phyloP scores from a whole-genome alignment of 2,113 vertebrate species.

The Coptodon rendalli region DNA sequence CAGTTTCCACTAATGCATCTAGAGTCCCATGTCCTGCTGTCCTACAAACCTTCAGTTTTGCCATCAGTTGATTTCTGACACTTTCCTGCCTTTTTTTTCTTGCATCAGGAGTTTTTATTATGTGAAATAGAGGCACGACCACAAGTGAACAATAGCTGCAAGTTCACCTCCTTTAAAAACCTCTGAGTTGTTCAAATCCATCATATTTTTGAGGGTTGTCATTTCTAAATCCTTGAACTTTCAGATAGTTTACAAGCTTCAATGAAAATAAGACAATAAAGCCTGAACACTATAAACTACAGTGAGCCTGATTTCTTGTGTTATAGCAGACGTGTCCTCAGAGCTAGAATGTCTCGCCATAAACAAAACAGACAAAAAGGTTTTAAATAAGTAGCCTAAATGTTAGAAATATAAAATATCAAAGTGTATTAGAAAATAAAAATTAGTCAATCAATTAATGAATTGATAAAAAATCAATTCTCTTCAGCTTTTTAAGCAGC shows the following conservation, averaged over 20 bases:
- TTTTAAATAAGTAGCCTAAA: not conserved
- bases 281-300: not conserved
- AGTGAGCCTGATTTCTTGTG: not conserved
- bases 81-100: not conserved
- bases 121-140: rapidly evolving
- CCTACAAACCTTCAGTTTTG: not conserved
- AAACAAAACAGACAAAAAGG: not conserved
- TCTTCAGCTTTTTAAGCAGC: not conserved
- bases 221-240: not conserved
- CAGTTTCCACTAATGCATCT: not conserved
- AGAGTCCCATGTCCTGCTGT: not conserved
- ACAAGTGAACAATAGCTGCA: not conserved
- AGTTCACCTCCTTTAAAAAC: not conserved
- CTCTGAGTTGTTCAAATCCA: not conserved
- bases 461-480: not conserved
- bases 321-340: not conserved
- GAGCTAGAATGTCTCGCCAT: not conserved
- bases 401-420: not conserved
- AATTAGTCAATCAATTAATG: rapidly evolving
- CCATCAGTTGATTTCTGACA: not conserved
- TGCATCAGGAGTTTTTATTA: not conserved
- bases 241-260: not conserved
- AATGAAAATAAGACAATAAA: not conserved
- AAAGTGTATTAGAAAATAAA: not conserved
- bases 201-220: not conserved